Conservation (phyloP, 2,113 vertebrate genomes). For the Spea multiplicata region DNA sequence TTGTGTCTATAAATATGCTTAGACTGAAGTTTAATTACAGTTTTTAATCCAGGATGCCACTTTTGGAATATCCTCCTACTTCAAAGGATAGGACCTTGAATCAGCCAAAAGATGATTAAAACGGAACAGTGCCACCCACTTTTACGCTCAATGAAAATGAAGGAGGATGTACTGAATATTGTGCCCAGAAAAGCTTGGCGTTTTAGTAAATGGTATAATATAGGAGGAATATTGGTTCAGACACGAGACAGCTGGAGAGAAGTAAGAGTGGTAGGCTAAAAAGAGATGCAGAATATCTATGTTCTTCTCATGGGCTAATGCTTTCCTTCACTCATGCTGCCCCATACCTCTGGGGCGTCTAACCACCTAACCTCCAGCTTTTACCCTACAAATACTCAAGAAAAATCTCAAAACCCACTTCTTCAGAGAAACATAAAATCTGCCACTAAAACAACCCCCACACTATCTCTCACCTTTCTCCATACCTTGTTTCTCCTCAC, state of each 20-base stretch:
- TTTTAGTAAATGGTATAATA: not conserved
- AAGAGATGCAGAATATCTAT: not conserved
- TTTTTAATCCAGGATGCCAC: constrained; percentile 38
- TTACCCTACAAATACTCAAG: too few relatives aligned
- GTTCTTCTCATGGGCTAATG: too few relatives aligned
- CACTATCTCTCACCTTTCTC: too few relatives aligned
- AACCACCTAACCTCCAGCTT: too few relatives aligned
- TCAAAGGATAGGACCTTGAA: constrained; percentile 44
- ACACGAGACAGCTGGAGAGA: not conserved
- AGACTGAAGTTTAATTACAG: constrained; percentile 43
- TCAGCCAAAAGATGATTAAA: constrained; percentile 34
- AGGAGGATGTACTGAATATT: not conserved
- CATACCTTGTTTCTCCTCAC: too few relatives aligned
- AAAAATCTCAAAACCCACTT: too few relatives aligned
- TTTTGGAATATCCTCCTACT: constrained; percentile 33
- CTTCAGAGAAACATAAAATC: too few relatives aligned
- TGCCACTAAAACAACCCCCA: too few relatives aligned
- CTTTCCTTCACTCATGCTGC: too few relatives aligned
- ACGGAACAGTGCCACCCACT: constrained; percentile 29
- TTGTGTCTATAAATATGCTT: constrained; percentile 50
- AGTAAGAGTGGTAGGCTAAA: not conserved
- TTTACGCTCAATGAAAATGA: constrained; percentile 29
- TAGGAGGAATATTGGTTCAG: not conserved
- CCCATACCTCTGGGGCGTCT: too few relatives aligned
- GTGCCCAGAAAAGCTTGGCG: not conserved